Percentiles rank a stretch among this genome's conserved stretches.
Conservation (phyloP, 2,888 invertebrate genomes). For the Lasioglossum morio region DNA sequence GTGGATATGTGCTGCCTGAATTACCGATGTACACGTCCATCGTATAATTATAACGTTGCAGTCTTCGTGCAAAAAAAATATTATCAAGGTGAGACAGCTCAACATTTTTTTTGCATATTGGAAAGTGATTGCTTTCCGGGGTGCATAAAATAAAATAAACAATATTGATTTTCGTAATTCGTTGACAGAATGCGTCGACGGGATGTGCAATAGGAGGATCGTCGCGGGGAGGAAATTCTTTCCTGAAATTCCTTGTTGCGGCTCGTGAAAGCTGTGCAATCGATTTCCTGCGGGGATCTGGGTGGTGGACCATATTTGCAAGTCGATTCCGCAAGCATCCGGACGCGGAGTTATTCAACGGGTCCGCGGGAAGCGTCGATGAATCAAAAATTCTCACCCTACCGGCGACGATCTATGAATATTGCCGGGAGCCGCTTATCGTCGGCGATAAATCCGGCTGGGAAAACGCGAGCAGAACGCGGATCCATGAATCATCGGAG, state of each 20-base stretch:
- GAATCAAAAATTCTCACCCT: background rate
- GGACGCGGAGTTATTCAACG: background rate
- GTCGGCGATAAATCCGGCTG: background rate
- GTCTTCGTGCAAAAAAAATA: background rate
- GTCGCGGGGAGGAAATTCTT: background rate
- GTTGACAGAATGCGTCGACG: too few species aligned
- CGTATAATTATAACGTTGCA: background rate
- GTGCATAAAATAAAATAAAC: background rate
- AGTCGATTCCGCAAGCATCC: background rate
- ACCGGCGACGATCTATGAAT: background rate
- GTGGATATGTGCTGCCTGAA: background rate
- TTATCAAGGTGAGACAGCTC: background rate
- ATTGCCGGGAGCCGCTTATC: background rate
- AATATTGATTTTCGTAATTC: too few species aligned
- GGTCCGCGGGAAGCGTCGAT: background rate
- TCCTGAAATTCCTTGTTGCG: background rate
- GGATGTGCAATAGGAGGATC: background rate
- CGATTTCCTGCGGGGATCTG: background rate
- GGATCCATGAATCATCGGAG: slow-evolving; percentile 26
- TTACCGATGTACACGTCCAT: background rate
- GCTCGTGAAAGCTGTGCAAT: background rate
- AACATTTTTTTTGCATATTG: background rate
- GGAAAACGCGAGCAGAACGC: slow-evolving; percentile 4
- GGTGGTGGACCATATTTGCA: slow-evolving; percentile 5
- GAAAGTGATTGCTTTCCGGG: background rate